Conservation (phyloP, 2,113 vertebrate species). For the Oenanthe melanoleuca region DNA sequence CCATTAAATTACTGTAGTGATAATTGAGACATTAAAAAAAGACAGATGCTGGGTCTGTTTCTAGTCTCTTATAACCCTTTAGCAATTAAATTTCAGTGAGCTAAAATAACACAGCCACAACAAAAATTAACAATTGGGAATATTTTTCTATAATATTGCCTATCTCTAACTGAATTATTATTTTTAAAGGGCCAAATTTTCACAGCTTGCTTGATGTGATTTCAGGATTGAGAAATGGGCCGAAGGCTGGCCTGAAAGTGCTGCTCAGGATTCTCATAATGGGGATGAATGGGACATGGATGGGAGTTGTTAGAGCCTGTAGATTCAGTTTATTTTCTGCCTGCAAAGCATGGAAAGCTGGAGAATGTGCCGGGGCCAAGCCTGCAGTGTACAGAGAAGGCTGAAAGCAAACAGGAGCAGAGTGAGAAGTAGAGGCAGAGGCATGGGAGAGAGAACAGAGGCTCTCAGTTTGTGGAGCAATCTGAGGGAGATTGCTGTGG, state of each 20-base stretch:
- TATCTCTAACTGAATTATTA: not conserved
- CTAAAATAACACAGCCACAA: constrained; percentile 64
- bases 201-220: not conserved
- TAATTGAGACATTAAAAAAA: constrained; percentile 77
- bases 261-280: not conserved
- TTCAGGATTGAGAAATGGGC: not conserved
- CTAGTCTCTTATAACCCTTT: constrained; percentile 70
- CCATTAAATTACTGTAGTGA: constrained; percentile 75
- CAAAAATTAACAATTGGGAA: constrained; percentile 67
- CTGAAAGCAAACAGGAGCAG: not conserved
- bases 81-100: constrained; percentile 76
- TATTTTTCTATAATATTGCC: constrained; percentile 29
- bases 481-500: not conserved
- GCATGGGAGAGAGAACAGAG: accelerated
- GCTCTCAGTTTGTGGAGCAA: not conserved
- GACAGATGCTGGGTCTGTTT: constrained; percentile 72
- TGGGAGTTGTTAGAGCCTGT: not conserved
- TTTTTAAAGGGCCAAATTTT: not conserved
- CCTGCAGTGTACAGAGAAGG: not conserved
- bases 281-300: not conserved
- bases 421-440: not conserved
- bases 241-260: not conserved
- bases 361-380: not conserved
- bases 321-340: not conserved
- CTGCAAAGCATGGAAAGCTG: not conserved